A percentile compares a stretch with the other conserved stretches of the same genome.
Evolutionary conservation across 1,140 invertebrate genomes (phyloP).

Genomic region (Mactra quadrangularis): DNA sequence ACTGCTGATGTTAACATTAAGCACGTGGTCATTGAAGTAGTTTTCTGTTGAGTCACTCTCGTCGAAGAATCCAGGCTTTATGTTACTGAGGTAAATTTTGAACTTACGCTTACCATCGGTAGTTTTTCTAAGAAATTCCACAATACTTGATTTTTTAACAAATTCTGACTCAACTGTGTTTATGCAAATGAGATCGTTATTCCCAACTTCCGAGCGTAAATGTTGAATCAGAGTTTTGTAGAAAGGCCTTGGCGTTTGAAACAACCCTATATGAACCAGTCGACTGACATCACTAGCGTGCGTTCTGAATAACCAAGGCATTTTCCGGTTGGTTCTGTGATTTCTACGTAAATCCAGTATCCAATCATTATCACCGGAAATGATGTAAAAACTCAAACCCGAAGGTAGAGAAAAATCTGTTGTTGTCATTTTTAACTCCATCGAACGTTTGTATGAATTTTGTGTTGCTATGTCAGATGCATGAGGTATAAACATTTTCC

Average conservation of each 20-base stretch:
- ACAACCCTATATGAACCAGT: conserved; percentile 7
- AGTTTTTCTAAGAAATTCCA: not conserved
- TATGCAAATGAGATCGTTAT: conserved; percentile 3
- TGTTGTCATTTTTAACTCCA: not conserved
- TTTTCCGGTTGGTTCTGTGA: not conserved
- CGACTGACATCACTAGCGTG: conserved; percentile 20
- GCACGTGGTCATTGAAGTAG: not conserved
- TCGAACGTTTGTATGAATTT: not conserved
- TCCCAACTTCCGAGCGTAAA: not conserved
- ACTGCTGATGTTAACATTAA: not conserved
- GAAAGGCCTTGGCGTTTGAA: not conserved
- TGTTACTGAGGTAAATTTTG: conserved; percentile 7
- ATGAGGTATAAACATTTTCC: not conserved
- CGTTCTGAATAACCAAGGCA: conserved; percentile 4
- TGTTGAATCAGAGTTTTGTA: not conserved
- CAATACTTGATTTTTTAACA: not conserved
- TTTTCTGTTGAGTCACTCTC: not conserved
- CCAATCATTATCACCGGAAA: conserved; percentile 2
- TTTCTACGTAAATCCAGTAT: conserved; percentile 1
- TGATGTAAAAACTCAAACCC: not conserved
- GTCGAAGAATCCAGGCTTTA: not conserved
- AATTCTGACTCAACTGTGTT: no score
- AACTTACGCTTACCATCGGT: not conserved
- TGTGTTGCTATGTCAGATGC: not conserved
- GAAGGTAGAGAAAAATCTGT: not conserved